Evolutionary conservation across 2,113 vertebrate species (phyloP).

Genomic region (Spheniscus mendiculus): DNA sequence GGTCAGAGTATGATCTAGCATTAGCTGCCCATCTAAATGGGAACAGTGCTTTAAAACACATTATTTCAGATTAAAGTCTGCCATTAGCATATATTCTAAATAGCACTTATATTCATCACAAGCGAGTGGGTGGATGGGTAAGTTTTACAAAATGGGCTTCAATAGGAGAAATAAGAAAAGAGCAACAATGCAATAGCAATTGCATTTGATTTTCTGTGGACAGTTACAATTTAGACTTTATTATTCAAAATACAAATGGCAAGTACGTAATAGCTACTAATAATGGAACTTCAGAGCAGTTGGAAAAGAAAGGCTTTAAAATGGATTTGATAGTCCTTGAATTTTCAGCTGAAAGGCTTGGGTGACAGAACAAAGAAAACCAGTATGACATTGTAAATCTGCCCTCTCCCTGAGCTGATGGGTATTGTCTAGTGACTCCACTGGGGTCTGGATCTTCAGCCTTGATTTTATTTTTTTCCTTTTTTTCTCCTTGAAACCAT

Average conservation of each 20-base stretch:
- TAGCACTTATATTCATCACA: not conserved
- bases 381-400: not conserved
- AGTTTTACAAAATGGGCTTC: not conserved
- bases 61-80: not conserved
- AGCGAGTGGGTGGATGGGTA: fast-evolving
- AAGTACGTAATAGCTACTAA: not conserved
- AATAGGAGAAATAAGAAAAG: not conserved
- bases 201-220: not conserved
- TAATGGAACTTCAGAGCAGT: not conserved
- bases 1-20: not conserved
- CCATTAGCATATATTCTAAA: not conserved
- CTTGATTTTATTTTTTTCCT: not conserved
- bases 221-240: not conserved
- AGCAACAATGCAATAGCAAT: not conserved
- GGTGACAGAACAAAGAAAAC: not conserved
- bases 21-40: not conserved
- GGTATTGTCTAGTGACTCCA: not conserved
- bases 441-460: not conserved
- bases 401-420: not conserved
- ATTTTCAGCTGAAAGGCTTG: not conserved
- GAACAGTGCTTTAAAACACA: not conserved
- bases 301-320: not conserved
- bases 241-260: conserved; percentile 3
- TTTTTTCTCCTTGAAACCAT: not conserved
- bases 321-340: not conserved